Percentiles rank a stretch among this genome's conserved stretches.
phyloP scores from a whole-genome alignment of 1,140 invertebrate species.

The Caenorhabditis latens region DNA sequence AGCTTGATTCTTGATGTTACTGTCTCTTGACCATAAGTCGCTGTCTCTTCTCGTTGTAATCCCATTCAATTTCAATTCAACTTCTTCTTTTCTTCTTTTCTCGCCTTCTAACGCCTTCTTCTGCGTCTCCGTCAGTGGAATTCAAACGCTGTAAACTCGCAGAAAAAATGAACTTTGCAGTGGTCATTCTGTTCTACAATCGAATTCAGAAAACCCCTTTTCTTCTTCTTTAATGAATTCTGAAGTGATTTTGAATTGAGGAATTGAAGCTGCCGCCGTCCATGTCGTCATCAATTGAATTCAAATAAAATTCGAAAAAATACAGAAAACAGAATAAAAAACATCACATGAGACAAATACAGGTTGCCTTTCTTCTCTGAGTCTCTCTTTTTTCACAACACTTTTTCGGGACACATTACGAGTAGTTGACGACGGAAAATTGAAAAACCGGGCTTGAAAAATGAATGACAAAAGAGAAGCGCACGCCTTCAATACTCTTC shows the following conservation, averaged over 20 bases:
- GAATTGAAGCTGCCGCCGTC: conserved; percentile 5
- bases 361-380: conserved; percentile 27
- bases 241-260: conserved; percentile 38
- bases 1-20: conserved; percentile 26
- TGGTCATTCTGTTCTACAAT: background rate
- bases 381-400: background rate
- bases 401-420: conserved; percentile 14
- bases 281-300: conserved; percentile 2
- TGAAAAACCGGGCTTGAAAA: conserved; percentile 46
- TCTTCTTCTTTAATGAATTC: conserved; percentile 2
- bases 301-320: conserved; percentile 18
- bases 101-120: background rate
- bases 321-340: conserved; percentile 44
- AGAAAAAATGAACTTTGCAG: conserved; percentile 14
- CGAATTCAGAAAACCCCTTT: background rate
- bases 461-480: conserved; percentile 31
- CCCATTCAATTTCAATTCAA: conserved; percentile 34
- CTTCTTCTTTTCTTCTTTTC: conserved; percentile 23
- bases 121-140: background rate
- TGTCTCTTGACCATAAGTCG: conserved; percentile 22
- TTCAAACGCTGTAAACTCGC: background rate
- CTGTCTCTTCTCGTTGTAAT: conserved; percentile 19
- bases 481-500: background rate
- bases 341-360: conserved; percentile 55
- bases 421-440: conserved; percentile 26